Evolutionary conservation across 2,888 invertebrate species (phyloP).

Genomic region (Mimachlamys varia): DNA sequence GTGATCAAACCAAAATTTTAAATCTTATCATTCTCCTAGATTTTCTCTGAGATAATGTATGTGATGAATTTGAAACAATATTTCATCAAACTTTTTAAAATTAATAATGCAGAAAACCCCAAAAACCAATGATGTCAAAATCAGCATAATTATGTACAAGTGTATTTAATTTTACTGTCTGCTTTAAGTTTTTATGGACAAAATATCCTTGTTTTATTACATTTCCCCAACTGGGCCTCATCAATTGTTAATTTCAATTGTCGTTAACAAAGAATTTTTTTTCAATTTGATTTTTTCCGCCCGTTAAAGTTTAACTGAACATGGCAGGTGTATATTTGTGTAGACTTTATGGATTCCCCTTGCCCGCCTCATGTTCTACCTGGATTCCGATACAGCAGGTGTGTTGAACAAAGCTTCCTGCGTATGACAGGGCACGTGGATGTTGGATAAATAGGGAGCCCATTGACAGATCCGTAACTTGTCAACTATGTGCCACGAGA

Average conservation of each 20-base stretch:
- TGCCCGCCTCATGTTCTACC: not conserved
- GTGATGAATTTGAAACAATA: no score
- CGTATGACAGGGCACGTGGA: not conserved
- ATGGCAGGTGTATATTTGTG: not conserved
- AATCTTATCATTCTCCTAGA: no score
- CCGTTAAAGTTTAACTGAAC: not conserved
- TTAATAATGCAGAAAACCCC: no score
- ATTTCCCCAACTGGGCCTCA: no score
- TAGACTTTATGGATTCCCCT: not conserved
- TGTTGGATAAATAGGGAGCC: conserved; percentile 20
- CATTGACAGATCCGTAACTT: not conserved
- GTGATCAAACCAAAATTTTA: not conserved
- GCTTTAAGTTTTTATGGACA: no score
- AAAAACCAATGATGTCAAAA: no score
- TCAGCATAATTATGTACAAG: no score
- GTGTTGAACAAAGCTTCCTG: not conserved
- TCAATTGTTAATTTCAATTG: no score
- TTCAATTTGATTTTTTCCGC: not conserved
- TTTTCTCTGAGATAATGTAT: no score
- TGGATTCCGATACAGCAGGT: conserved; percentile 36
- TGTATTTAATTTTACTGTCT: no score
- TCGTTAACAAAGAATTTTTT: not conserved
- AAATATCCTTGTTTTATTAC: no score
- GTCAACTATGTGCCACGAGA: not conserved
- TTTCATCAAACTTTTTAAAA: no score